Evolutionary conservation across 2,888 invertebrate species (phyloP), one percentile per base, ranked within the genome.

Genomic region (Nemotelus pantherinus): DNA sequence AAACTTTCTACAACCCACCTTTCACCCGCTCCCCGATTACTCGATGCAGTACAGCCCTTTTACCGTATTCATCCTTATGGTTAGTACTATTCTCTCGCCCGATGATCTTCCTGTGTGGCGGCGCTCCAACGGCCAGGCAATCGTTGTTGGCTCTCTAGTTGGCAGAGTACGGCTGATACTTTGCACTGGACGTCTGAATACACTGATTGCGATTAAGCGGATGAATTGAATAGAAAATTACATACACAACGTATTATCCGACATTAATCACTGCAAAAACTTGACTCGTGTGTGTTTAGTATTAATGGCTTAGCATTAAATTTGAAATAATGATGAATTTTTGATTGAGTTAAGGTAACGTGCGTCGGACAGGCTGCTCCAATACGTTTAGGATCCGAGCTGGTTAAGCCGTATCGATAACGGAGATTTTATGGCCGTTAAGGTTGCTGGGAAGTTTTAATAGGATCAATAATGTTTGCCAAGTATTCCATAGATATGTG

Each of bases 151-250:
- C 63, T 39, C 63, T 63, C 9, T 4, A 25, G 63, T 43, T 53
- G 25, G 10, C 53, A 53, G 3, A 43, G 5, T 63, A 43, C 43
- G 63, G 63, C 43, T 63, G 43, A 43, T 63, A 63, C 25, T 39
- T 63, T 63, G 9, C 63, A 63, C 43, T 39, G 63, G 43, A 63
- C 63, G 43, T 63, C 25, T 63, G 43, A 63, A 43, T 63, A 41
- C 63, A 63, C 43, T 63, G 63, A 63, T 63, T 63, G 43, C 43
- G 63, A 43, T 63, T 63, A 63, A 63, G 63, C 25, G 43, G 63
- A 63, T 63, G 63, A 63, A 63, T 63, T 63, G 39, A 41, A 63
- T 63, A 63, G 63, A 10, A 63, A 63, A 63, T 63, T 63, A 63
- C 10, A 43, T 25, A 25, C 4, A 41, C 63, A 41, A 63, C 39